A percentile compares a stretch with the other conserved stretches of the same genome.
These are phyloP conservation scores for Caenorhabditis imperialis DNA, from an alignment of 2,888 invertebrate species.

Conservation along the genomic window DNA sequence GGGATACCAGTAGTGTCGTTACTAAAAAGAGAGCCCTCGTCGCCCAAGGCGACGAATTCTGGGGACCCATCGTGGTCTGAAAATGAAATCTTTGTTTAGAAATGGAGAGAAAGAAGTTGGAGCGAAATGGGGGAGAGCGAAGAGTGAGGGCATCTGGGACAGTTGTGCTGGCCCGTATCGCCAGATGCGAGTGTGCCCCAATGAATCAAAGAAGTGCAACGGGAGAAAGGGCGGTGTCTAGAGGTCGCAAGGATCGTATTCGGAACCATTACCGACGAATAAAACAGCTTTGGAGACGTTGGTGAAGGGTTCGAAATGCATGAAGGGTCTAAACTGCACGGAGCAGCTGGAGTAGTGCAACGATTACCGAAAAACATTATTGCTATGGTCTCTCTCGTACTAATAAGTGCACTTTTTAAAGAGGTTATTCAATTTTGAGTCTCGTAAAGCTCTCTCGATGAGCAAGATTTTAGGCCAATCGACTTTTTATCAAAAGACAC, in stretches of 20 bases:
- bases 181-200: slow-evolving; percentile 38
- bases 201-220: slow-evolving; percentile 45
- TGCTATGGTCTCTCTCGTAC: too few species aligned
- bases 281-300: too few species aligned
- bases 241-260: slow-evolving; percentile 8
- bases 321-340: too few species aligned
- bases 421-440: too few species aligned
- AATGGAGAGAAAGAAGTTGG: background rate
- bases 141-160: slow-evolving; percentile 32
- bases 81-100: slow-evolving; percentile 3
- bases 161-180: slow-evolving; percentile 22
- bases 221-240: slow-evolving; percentile 21
- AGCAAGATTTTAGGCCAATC: too few species aligned
- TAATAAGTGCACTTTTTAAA: too few species aligned
- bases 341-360: too few species aligned
- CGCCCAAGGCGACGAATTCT: slow-evolving; percentile 38
- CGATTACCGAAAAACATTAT: too few species aligned
- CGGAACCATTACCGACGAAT: background rate
- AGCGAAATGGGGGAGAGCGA: background rate
- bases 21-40: slow-evolving; percentile 29
- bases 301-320: too few species aligned
- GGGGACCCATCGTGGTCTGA: slow-evolving; percentile 35
- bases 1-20: slow-evolving; percentile 31
- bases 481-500: background rate
- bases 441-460: too few species aligned